Conservation (phyloP, 2,888 invertebrate species). For the Andrena hattorfiana region DNA sequence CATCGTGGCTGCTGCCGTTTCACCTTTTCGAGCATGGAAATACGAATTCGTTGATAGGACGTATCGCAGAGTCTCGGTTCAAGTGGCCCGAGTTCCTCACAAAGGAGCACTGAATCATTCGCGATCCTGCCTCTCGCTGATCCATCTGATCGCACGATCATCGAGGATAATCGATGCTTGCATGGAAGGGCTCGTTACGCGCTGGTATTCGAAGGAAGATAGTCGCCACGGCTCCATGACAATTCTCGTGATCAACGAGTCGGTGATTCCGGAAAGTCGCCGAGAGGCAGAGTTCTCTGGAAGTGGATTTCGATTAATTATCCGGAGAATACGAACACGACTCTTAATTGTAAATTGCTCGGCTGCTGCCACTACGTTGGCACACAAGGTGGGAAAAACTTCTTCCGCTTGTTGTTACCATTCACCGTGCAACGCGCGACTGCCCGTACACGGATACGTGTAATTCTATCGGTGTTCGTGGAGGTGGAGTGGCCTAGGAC, state of each 20-base stretch:
- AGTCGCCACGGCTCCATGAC: constrained; percentile 21
- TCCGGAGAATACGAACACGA: constrained; percentile 13
- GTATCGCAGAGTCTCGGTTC: constrained; percentile 46
- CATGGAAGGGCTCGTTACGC: constrained; percentile 12
- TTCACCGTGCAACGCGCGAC: constrained; percentile 32
- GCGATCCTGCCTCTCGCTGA: constrained; percentile 48
- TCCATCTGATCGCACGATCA: constrained; percentile 33
- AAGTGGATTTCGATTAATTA: constrained; percentile 45
- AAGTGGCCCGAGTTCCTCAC: constrained; percentile 55
- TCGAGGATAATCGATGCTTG: constrained; percentile 63
- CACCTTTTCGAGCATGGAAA: constrained; percentile 64
- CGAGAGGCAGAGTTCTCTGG: neutral
- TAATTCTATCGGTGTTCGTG: constrained; percentile 27
- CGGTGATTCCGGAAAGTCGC: neutral
- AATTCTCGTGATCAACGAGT: constrained; percentile 5
- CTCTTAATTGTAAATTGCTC: constrained; percentile 32
- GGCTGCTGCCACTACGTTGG: constrained; percentile 10
- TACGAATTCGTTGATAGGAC: constrained; percentile 67
- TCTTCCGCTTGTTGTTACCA: constrained; percentile 46
- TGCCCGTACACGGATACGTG: constrained; percentile 37
- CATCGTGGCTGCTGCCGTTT: constrained; percentile 69
- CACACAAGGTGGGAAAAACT: constrained; percentile 35
- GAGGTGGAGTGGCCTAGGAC: neutral
- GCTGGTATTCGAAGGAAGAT: neutral
- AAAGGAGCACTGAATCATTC: constrained; percentile 69